Percentiles rank a stretch among this genome's conserved stretches.
Evolutionary conservation across 1,140 invertebrate genomes (phyloP).

Genomic region (Macrostomum lignano): DNA sequence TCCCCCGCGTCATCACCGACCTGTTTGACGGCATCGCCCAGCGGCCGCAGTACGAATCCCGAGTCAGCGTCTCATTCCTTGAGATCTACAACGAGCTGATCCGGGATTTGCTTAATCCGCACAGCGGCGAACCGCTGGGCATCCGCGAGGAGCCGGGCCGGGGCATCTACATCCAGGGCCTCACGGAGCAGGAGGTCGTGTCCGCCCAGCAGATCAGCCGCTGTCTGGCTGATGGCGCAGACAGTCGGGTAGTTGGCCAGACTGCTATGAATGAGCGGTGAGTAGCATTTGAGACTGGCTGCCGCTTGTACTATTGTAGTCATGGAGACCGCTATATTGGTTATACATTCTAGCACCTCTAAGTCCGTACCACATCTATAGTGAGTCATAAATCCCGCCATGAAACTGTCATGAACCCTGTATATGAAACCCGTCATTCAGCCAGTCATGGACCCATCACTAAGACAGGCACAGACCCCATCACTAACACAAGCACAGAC

Average conservation of each 20-base stretch:
- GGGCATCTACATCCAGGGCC: not conserved
- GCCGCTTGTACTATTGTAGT: too few species aligned
- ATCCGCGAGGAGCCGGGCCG: too few species aligned
- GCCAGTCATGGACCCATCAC: too few species aligned
- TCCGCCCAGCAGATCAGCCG: not conserved
- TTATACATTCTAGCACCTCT: too few species aligned
- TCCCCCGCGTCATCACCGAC: conserved; percentile 89
- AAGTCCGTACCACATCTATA: too few species aligned
- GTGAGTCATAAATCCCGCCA: too few species aligned
- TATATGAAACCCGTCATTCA: too few species aligned
- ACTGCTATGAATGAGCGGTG: conserved; percentile 1
- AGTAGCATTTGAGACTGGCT: not conserved
- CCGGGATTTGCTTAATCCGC: conserved; percentile 65
- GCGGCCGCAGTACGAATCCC: conserved; percentile 61
- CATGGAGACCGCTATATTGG: too few species aligned
- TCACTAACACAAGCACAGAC: too few species aligned
- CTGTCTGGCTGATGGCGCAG: not conserved
- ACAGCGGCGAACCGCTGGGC: too few species aligned
- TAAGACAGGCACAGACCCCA: too few species aligned
- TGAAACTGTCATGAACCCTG: too few species aligned
- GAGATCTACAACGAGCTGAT: conserved; percentile 99
- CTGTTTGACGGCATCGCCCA: conserved; percentile 98
- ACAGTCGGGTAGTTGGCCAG: not conserved
- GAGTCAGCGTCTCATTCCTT: conserved; percentile 60
- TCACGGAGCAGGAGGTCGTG: not conserved